phyloP scores from a whole-genome alignment of 2,113 vertebrate genomes.

The Tragelaphus strepsiceros region DNA sequence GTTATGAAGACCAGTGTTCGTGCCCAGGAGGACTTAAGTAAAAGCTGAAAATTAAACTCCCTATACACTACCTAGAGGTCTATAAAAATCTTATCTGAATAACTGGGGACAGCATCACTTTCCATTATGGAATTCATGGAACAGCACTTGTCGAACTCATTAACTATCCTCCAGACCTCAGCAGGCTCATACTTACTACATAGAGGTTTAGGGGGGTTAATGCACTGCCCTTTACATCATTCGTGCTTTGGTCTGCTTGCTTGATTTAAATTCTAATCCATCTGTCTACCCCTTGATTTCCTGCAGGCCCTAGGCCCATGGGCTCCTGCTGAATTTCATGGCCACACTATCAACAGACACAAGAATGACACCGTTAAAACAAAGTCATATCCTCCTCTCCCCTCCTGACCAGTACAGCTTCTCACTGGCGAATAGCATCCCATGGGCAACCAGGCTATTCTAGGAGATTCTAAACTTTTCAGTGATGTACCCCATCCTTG shows the following conservation, averaged over 20 bases:
- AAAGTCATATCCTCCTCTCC: neutral
- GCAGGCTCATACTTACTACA: conserved; percentile 33
- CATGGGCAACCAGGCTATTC: conserved; percentile 1
- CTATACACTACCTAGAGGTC: neutral
- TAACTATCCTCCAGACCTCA: conserved; percentile 51
- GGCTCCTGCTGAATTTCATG: conserved; percentile 44
- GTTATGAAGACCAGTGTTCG: conserved; percentile 15
- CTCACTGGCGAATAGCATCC: conserved; percentile 30
- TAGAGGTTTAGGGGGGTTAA: conserved; percentile 10
- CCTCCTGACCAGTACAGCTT: neutral
- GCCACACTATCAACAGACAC: conserved; percentile 33
- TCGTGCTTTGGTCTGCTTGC: conserved; percentile 25
- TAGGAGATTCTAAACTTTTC: conserved; percentile 37
- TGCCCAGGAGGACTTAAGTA: neutral
- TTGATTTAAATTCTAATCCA: conserved; percentile 66
- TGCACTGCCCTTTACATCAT: neutral
- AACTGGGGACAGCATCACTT: conserved; percentile 18
- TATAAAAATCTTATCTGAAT: conserved; percentile 46
- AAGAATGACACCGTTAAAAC: conserved; percentile 36
- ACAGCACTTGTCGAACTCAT: conserved; percentile 36
- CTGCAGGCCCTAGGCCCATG: conserved; percentile 12
- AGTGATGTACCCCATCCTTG: neutral
- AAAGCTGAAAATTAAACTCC: conserved; percentile 16
- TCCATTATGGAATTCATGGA: conserved; percentile 53
- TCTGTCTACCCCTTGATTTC: conserved; percentile 55